phyloP scores from a whole-genome alignment of 2,113 vertebrate genomes.

The Otus sunia region DNA sequence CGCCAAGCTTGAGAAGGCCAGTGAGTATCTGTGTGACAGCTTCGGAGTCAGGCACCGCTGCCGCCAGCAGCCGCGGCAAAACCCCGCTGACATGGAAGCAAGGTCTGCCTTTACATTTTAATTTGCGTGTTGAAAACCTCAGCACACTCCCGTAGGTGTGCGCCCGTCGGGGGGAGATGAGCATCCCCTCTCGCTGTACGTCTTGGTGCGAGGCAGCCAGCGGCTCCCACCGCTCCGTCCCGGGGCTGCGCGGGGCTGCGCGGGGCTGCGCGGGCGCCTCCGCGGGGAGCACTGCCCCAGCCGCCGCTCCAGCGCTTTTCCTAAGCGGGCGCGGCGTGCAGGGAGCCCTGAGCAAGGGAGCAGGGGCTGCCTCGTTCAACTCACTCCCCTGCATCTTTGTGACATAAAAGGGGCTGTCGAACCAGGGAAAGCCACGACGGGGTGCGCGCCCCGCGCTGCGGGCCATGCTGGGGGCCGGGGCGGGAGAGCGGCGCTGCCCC shows the following conservation, averaged over 20 bases:
- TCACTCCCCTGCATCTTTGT: neutral
- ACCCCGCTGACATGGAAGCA: neutral
- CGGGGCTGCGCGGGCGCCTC: neutral
- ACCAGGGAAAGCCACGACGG: neutral
- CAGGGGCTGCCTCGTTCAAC: too few species aligned
- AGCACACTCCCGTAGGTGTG: rapidly evolving
- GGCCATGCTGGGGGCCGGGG: too few species aligned
- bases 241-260: neutral
- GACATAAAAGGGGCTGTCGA: neutral
- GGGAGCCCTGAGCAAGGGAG: neutral
- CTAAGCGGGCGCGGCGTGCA: neutral
- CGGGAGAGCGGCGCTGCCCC: neutral
- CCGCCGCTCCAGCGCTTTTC: neutral
- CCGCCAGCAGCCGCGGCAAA: neutral
- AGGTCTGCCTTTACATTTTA: rapidly evolving
- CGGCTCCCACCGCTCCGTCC: neutral
- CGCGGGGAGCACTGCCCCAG: neutral
- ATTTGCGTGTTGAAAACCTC: rapidly evolving
- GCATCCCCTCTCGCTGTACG: rapidly evolving
- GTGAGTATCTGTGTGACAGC: neutral
- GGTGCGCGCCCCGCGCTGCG: neutral
- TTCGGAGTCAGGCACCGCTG: neutral
- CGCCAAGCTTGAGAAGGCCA: neutral
- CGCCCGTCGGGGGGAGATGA: neutral
- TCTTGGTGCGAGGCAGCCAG: neutral